Evolutionary conservation across 2,888 invertebrate genomes (phyloP).

Genomic region (Coelopa pilipes): DNA sequence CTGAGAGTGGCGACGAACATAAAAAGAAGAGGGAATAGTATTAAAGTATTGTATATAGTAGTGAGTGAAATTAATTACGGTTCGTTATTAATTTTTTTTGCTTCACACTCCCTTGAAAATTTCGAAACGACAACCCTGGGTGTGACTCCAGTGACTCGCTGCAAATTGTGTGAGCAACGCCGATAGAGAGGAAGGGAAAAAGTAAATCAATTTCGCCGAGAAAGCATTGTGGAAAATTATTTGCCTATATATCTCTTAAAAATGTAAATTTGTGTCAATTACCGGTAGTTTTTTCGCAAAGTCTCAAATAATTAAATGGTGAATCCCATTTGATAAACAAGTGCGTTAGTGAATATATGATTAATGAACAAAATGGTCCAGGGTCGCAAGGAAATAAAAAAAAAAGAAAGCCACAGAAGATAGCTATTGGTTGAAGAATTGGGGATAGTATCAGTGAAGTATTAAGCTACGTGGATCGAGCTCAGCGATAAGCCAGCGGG

Average conservation of each 20-base stretch:
- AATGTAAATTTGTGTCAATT: conserved; percentile 17
- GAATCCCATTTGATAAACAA: conserved; percentile 27
- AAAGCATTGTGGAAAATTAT: conserved; percentile 17
- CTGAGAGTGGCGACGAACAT: no score
- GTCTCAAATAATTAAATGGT: conserved; percentile 7
- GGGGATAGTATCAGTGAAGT: background rate
- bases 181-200: conserved; percentile 27
- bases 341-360: conserved; percentile 38
- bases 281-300: background rate
- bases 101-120: background rate
- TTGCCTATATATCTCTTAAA: conserved; percentile 17
- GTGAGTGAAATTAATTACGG: no score
- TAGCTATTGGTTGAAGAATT: background rate
- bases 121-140: background rate
- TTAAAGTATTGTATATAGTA: background rate
- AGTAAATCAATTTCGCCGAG: conserved; percentile 34
- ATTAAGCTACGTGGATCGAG: no score
- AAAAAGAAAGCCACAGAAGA: background rate
- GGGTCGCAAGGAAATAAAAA: no score
- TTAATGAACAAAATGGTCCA: background rate
- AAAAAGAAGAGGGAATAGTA: background rate
- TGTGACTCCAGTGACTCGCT: conserved; percentile 36
- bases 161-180: conserved; percentile 39
- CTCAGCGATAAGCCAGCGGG: no score
- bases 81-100: no score